These are phyloP conservation scores for Zaprionus davidi DNA, from an alignment of 1,140 invertebrate species.

Conservation along the genomic window DNA sequence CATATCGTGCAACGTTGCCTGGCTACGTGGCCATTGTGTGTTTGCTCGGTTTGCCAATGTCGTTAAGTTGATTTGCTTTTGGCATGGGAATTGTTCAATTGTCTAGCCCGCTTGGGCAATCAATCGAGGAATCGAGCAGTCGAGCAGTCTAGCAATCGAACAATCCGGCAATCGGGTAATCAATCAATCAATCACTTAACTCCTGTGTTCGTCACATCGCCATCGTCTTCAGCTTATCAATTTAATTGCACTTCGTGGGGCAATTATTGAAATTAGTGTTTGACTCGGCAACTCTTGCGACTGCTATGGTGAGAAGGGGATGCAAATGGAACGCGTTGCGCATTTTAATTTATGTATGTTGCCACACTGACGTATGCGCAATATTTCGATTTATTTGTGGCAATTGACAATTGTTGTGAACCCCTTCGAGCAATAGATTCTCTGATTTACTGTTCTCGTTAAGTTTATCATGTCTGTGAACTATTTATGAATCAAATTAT, in stretches of 20 bases:
- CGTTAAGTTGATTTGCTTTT: slow-evolving; percentile 36
- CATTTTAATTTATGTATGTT: slow-evolving; percentile 21
- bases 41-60: slow-evolving; percentile 11
- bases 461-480: too few relatives aligned
- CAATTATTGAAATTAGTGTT: slow-evolving; percentile 57
- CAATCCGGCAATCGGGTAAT: slow-evolving; percentile 48
- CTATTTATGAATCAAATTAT: background rate
- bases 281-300: background rate
- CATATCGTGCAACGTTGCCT: slow-evolving; percentile 41
- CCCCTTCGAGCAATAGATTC: slow-evolving; percentile 2
- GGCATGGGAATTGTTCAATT: slow-evolving; percentile 47
- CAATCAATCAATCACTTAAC: slow-evolving; percentile 57
- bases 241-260: slow-evolving; percentile 44
- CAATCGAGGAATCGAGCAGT: slow-evolving; percentile 32
- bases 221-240: slow-evolving; percentile 42
- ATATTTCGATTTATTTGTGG: slow-evolving; percentile 1
- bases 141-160: too few relatives aligned
- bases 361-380: slow-evolving; percentile 33
- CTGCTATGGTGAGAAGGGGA: background rate
- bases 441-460: background rate
- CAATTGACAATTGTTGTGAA: slow-evolving; percentile 34
- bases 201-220: background rate
- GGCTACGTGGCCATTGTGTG: slow-evolving; percentile 37
- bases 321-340: slow-evolving; percentile 15
- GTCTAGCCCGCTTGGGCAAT: slow-evolving; percentile 28